Evolutionary conservation across 2,113 vertebrate genomes (phyloP), one percentile per base, ranked within the genome.

Genomic region (Salvelinus sp.): DNA sequence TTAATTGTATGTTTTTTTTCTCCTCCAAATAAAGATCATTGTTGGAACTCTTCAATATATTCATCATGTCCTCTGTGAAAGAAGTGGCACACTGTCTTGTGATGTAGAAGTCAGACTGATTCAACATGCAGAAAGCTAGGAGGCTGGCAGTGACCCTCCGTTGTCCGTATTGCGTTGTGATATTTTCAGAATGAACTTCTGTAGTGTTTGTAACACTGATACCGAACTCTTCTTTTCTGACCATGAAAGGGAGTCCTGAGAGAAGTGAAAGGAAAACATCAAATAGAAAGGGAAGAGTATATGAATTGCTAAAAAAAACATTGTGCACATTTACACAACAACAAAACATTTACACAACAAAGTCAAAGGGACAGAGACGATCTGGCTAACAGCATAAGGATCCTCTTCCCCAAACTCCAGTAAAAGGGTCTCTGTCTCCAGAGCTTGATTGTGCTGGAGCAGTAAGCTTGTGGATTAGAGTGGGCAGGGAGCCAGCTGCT

Each of bases 331-430:
- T 25, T 25, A 25, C 25, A 25, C 25, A 25, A 25, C 25, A 25
- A 25, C 25, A 30, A 0, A 2, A 54, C 74, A 69, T 69, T 50
- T 62, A 69, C 63, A 77, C n/a, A 76, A 70, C 65, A 69, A 76
- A 76, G 67, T 38, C 12, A 18, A 0, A 4, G 13, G 12, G 28
- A 16, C 65, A 72, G 20, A 74, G 77, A 66, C 23, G 3, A 50
- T 33, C 2, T 22, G 25, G 13, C 18, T 27, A 3, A 58, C 30
- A 38, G 67, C 30, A n/a, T 22, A 75, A 57, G 68, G 30, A 38
- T 6, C 54, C 50, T 67, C 30, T 48, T 57, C 62, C 28, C 62
- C 62, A 22, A 25, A 48, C 23, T 18, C 1, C 16, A n/a, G 27
- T 57, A 9, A 18, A 3, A 30, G 7, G 13, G 2, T 57, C 76